A percentile compares a stretch with the other conserved stretches of the same genome.
Evolutionary conservation across 2,797 vertebrate genomes (phyloP).

Genomic region (Sebastes dallii): DNA sequence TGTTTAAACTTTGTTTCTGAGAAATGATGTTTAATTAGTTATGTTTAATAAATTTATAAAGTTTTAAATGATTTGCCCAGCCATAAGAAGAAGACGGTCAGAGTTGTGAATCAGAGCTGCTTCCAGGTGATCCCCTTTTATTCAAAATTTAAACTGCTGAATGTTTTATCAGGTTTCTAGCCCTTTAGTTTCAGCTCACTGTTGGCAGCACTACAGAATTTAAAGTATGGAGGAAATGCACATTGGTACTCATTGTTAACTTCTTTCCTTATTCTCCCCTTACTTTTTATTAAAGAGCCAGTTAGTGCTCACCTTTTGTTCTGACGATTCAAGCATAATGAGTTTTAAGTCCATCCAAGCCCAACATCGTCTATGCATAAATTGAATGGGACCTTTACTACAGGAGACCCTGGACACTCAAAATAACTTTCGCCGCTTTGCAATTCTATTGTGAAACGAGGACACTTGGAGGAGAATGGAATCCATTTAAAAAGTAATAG

Average conservation of each 20-base stretch:
- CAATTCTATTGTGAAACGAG: conserved; percentile 17
- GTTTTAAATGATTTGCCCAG: background rate
- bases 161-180: background rate
- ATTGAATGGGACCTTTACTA: background rate
- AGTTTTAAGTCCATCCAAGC: background rate
- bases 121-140: too few species aligned
- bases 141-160: background rate
- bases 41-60: background rate
- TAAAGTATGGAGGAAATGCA: background rate
- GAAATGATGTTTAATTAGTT: too few species aligned
- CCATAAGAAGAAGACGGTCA: background rate
- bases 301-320: background rate
- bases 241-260: background rate
- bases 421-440: background rate
- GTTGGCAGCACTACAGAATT: background rate
- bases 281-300: background rate
- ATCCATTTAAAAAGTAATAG: conserved; percentile 3
- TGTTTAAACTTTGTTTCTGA: too few species aligned
- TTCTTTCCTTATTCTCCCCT: too few species aligned
- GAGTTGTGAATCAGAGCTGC: background rate
- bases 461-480: background rate
- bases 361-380: background rate
- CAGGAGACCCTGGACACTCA: background rate
- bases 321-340: background rate
- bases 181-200: background rate